These are phyloP conservation scores for Thelaira solivaga DNA, from an alignment of 2,888 invertebrate species.

Conservation along the genomic window DNA sequence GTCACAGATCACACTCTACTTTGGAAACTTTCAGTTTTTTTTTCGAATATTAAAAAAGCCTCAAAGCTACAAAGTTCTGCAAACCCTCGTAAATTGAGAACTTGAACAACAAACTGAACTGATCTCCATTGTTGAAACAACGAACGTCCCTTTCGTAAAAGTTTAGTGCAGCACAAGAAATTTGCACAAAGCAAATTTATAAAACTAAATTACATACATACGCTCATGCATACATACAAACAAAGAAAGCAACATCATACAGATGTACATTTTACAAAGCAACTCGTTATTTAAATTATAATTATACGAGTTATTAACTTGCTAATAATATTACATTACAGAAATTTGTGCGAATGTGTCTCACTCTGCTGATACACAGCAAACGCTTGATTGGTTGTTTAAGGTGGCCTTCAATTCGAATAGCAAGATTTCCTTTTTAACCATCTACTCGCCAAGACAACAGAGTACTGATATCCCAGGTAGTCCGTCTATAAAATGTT, in stretches of 20 bases:
- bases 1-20: too few species aligned
- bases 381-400: too few species aligned
- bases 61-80: too few species aligned
- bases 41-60: too few species aligned
- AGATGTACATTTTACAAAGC: slow-evolving; percentile 8
- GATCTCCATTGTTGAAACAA: slow-evolving; percentile 5
- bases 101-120: slow-evolving; percentile 1
- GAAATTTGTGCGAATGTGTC: background rate
- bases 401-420: too few species aligned
- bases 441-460: too few species aligned
- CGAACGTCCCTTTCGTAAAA: background rate
- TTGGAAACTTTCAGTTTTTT: too few species aligned
- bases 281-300: slow-evolving; percentile 55
- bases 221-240: background rate
- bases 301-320: slow-evolving; percentile 60
- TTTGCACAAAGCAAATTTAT: background rate
- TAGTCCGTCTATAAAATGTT: too few species aligned
- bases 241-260: too few species aligned
- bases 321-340: slow-evolving; percentile 53
- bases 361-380: too few species aligned
- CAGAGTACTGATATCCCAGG: too few species aligned
- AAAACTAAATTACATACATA: background rate
- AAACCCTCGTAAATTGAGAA: background rate
- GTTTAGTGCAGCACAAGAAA: slow-evolving; percentile 10
- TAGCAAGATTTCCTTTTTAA: too few species aligned